Evolutionary conservation across 2,113 vertebrate species (phyloP).

Genomic region (Condylura cristata): DNA sequence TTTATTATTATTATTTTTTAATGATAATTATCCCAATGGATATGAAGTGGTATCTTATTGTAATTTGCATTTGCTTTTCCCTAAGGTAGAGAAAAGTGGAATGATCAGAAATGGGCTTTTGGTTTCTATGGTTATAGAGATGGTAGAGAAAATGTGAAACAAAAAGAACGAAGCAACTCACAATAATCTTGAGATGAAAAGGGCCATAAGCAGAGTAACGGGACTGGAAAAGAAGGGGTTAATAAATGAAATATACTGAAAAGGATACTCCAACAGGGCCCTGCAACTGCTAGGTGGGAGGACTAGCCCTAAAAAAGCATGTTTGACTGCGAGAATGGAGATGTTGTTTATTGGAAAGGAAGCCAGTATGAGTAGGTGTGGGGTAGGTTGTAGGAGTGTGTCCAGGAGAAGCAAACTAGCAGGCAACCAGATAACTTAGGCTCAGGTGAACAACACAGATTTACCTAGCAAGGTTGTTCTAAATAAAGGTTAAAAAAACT

Average conservation of each 20-base stretch:
- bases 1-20: not conserved
- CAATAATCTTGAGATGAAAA: conserved; percentile 17
- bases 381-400: not conserved
- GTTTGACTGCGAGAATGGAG: not conserved
- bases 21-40: not conserved
- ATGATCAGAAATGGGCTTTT: not conserved
- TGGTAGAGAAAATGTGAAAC: not conserved
- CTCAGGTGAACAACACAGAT: not conserved
- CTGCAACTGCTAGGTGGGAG: not conserved
- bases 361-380: not conserved
- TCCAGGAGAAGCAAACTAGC: not conserved
- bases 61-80: not conserved
- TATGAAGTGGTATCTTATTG: not conserved
- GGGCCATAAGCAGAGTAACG: not conserved
- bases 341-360: not conserved
- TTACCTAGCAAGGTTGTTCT: not conserved
- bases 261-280: not conserved
- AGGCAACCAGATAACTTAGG: not conserved
- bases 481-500: not conserved
- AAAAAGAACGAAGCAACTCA: not conserved
- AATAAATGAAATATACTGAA: not conserved
- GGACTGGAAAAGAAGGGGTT: not conserved
- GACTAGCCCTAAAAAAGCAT: not conserved
- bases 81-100: not conserved
- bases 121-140: not conserved